These are phyloP conservation scores for Protophormia terraenovae DNA, from an alignment of 2,888 invertebrate genomes.

Conservation along the genomic window DNA sequence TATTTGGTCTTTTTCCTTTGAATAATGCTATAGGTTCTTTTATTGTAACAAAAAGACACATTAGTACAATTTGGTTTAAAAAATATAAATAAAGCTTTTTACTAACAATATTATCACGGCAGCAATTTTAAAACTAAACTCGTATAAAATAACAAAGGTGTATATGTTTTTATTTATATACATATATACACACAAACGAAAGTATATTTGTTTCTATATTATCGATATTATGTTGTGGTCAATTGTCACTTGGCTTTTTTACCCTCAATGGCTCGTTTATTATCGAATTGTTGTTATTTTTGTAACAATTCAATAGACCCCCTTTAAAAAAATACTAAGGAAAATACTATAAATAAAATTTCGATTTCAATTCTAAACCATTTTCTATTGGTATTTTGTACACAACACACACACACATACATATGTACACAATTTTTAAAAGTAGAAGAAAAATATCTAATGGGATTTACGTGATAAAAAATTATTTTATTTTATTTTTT, in stretches of 20 bases:
- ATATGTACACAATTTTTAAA: not conserved
- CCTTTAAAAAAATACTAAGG: not conserved
- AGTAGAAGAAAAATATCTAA: constrained; percentile 31
- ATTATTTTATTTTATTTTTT: constrained; percentile 41
- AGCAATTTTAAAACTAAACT: too few relatives aligned
- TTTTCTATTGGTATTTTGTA: constrained; percentile 31
- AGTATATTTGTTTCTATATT: constrained; percentile 7
- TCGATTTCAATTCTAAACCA: constrained; percentile 11
- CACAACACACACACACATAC: not conserved
- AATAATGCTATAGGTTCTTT: too few relatives aligned
- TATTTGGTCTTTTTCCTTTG: too few relatives aligned
- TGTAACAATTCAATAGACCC: constrained; percentile 15
- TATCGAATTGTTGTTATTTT: constrained; percentile 27
- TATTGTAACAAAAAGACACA: too few relatives aligned
- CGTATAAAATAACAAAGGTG: not conserved
- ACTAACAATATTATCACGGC: too few relatives aligned
- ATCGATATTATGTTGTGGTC: constrained; percentile 55
- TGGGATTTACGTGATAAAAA: constrained; percentile 66
- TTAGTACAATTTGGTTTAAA: too few relatives aligned
- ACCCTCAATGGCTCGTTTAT: constrained; percentile 59
- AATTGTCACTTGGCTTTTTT: constrained; percentile 62
- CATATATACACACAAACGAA: not conserved
- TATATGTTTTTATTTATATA: not conserved
- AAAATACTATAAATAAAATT: not conserved
- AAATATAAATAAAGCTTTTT: too few relatives aligned